Evolutionary conservation across 2,113 vertebrate genomes (phyloP), one percentile per base, ranked within the genome.

Genomic region (Caretta caretta): DNA sequence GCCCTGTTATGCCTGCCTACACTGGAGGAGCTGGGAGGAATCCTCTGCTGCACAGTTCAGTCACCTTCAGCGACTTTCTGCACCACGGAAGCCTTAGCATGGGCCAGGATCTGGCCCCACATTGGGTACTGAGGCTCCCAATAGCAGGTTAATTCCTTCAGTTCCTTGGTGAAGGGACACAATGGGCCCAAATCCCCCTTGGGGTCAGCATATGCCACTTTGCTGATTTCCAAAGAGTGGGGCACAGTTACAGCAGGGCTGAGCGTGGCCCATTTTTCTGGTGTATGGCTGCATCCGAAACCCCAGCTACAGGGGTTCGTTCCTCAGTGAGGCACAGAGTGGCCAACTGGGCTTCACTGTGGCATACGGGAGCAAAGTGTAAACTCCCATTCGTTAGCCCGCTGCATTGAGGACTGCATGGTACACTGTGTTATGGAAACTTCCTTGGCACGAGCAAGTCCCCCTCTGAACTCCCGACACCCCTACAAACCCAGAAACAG

Each of bases 401-500:
- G 5, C 2, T 5, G 35, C 20, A 42, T 11, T 75, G 69, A 75
- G 50, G 59, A 24, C n/a, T 16, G 69, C 35, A 75, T 72, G 69
- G n/a, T 42, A 69, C 7, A 7, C 31, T 16, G 35, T n/a, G 62
- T 69, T 87, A 81, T 46, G 79, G 62, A 46, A 89, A 48, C 8
- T 5, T 76, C 86, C 1, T 0, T 16, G 31, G 25, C 14, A 22
- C 1, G 1, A 20, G 8, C 62, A 38, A 81, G 24, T 54, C 51
- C 51, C 20, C 2, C 31, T 42, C 38, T 46, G 87, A 51, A 31
- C 13, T 46, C 31, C 59, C 29, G 24, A 10, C 25, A 72, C 27
- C 50, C 0, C 0, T 1, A 82, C 25, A 2, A 92, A 72, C 3
- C 57, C 54, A 51, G 27, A 3, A 42, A 2, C 0, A 19, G 3